Evolutionary conservation across 2,113 vertebrate species (phyloP), one percentile per base, ranked within the genome.

Genomic region (Orycteropus afer): DNA sequence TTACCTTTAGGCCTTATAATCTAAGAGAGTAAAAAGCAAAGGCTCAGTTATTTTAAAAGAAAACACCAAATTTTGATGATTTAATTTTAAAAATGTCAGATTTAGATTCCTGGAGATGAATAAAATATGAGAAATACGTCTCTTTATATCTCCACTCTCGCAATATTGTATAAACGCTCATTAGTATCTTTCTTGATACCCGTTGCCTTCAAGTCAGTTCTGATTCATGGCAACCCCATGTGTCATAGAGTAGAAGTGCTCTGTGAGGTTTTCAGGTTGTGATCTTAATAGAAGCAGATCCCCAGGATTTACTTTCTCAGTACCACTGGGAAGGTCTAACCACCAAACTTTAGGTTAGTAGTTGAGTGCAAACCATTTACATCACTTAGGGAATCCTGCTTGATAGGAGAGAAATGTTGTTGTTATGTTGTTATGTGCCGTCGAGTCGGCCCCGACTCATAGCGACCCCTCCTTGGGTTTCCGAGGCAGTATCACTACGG

Each of bases 91-190:
- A 92, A 94, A 61, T 85, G 37, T 85, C 45, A 57, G 40, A 82
- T 76, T 94, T 92, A 92, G 53, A 76, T 94, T 93, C 93, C 71
- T 94, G 51, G 51, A 65, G 57, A 40, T 73, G 86, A 86, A 91
- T 65, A 85, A 89, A 91, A 65, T n/a, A 77, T 49, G 73, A 63
- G 51, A 95, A 55, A 10, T 90, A 83, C 87, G 27, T 59, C 55
- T 83, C 17, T 91, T 87, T 71, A 51, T 94, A 83, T 89, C 20
- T 87, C 20, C 27, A 88, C 42, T 90, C 71, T 95, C 73, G 59
- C 32, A 86, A 67, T 42, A 81, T 67, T 85, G 71, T 42, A 94
- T 93, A 69, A 71, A 77, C 29, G 86, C 55, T 27, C 80, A 34
- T 53, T 79, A 85, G 34, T 91, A 76, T 82, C 53, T 22, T 91